Evolutionary conservation across 23 tunicate species (phyloP), one percentile per base, ranked within the genome.

Genomic region (Trididemnum clinides): DNA sequence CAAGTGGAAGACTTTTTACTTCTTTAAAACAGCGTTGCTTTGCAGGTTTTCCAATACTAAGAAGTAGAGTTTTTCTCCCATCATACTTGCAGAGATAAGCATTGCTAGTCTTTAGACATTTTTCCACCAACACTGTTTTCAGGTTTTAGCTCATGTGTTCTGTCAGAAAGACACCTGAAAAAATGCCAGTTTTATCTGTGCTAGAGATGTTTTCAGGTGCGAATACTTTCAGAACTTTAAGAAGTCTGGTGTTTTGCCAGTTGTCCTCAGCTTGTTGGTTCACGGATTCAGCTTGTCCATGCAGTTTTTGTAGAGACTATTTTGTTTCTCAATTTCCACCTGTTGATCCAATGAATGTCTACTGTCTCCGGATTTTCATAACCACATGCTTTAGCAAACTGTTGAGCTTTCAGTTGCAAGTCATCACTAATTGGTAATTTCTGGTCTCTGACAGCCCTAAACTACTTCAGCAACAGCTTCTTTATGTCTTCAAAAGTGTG

Each of bases 341-440:
- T 12, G 21, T 70, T 70, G 3, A 70, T 23, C 77, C 77, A 70
- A 23, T 30, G 28, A 6, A 70, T 70, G 30, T 30, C 37, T 22
- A 62, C 6, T 22, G 26, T 20, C 69, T 62, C 25, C 23, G 69
- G 27, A 22, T 62, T 62, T 62, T 62, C 69, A 62, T n/a, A 62
- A 19, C 69, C 69, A n/a, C 69, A 19, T 12, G 25, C 69, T 19
- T 22, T 6, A 4, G 69, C 69, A 62, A 12, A 62, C 26, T 62
- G 6, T 62, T 62, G 69, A 19, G 69, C 69, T 62, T 62, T 62
- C n/a, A n/a, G n/a, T n/a, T n/a, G n/a, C n/a, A n/a, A n/a, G n/a
- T n/a, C n/a, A n/a, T n/a, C n/a, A n/a, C n/a, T n/a, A n/a, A n/a
- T n/a, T n/a, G n/a, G n/a, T n/a, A n/a, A n/a, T n/a, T n/a, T n/a